Conservation (phyloP, 2,888 invertebrate genomes). For the Pollenia griseotomentosa region DNA sequence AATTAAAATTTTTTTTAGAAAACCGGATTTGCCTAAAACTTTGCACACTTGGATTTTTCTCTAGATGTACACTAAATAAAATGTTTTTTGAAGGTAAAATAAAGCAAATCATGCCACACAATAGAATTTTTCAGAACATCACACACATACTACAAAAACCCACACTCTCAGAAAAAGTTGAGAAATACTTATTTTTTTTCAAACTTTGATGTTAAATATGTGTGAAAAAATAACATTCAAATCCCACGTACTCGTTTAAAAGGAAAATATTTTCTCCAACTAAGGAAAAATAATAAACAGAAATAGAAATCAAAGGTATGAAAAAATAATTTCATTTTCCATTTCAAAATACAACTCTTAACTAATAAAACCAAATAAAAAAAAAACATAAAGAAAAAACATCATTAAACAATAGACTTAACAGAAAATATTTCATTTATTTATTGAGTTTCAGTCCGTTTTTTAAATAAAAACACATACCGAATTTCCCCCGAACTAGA, state of each 20-base stretch:
- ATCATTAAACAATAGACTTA: background rate
- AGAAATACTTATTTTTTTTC: constrained; percentile 24
- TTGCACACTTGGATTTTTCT: too few species aligned
- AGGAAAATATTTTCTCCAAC: constrained; percentile 26
- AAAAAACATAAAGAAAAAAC: background rate
- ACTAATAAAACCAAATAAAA: constrained; percentile 14
- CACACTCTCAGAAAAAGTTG: constrained; percentile 20
- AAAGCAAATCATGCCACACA: constrained; percentile 36
- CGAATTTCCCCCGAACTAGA: background rate
- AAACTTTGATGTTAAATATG: constrained; percentile 50
- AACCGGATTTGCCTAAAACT: too few species aligned
- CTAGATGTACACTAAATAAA: too few species aligned
- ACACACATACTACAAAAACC: background rate
- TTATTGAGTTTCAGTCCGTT: constrained; percentile 7
- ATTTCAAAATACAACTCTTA: background rate
- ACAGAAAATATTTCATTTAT: constrained; percentile 13
- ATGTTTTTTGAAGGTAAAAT: background rate
- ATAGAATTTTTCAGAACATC: constrained; percentile 1
- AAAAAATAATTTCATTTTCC: constrained; percentile 19
- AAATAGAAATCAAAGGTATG: constrained; percentile 19
- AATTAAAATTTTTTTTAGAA: too few species aligned
- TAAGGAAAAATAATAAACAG: constrained; percentile 4
- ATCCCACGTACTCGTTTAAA: constrained; percentile 10
- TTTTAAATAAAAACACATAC: constrained; percentile 6
- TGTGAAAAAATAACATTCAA: constrained; percentile 53